A percentile compares a stretch with the other conserved stretches of the same genome.
phyloP scores from a whole-genome alignment of 2,113 vertebrate species.

The Strigops habroptila region DNA sequence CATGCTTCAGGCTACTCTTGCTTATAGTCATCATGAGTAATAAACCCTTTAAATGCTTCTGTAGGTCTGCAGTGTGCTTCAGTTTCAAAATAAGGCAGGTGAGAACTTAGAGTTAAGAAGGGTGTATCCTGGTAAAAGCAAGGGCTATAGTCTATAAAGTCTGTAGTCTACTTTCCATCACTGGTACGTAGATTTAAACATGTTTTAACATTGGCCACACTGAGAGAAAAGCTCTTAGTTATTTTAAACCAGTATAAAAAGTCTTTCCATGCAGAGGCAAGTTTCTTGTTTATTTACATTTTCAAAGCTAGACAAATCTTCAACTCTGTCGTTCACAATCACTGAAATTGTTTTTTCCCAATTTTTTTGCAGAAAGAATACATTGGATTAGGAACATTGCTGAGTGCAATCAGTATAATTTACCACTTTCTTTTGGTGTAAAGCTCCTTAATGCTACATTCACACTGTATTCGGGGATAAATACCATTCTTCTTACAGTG shows the following conservation, averaged over 20 bases:
- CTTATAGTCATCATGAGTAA: neutral
- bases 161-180: neutral
- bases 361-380: slow-evolving; percentile 55
- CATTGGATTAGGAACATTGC: slow-evolving; percentile 46
- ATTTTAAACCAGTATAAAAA: neutral
- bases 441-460: slow-evolving; percentile 41
- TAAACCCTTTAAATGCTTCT: neutral
- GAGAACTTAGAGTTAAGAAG: neutral
- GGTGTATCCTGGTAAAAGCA: neutral
- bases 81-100: neutral
- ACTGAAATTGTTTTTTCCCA: slow-evolving; percentile 43
- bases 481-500: neutral
- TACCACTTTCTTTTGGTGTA: slow-evolving; percentile 38
- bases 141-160: neutral
- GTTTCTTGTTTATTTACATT: slow-evolving; percentile 54
- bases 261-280: neutral
- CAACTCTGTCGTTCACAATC: neutral
- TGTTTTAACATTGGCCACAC: neutral
- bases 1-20: neutral
- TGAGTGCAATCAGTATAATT: slow-evolving; percentile 14
- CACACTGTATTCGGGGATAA: slow-evolving; percentile 10
- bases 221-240: neutral
- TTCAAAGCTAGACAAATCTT: slow-evolving; percentile 6
- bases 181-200: neutral
- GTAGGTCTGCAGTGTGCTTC: neutral